Evolutionary conservation across 1,140 invertebrate species (phyloP).

Genomic region (Heliconius nattereri): DNA sequence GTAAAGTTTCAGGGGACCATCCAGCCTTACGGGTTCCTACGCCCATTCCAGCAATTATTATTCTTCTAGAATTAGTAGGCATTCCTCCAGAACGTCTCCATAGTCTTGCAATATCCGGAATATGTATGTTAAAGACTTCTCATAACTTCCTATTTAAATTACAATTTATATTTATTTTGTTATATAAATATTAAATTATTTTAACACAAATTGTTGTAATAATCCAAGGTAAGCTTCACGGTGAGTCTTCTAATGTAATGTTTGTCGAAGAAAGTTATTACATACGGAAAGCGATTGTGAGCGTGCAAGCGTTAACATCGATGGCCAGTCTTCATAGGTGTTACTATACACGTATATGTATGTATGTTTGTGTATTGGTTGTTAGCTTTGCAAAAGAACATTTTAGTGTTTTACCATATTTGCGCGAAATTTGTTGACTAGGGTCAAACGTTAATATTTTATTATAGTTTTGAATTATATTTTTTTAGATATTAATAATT

Average conservation of each 20-base stretch:
- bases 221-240: neutral
- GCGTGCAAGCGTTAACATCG: slow-evolving; percentile 14
- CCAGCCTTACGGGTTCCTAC: too few relatives aligned
- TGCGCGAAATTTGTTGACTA: neutral
- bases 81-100: too few relatives aligned
- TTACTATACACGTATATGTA: neutral
- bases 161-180: too few relatives aligned
- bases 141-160: too few relatives aligned
- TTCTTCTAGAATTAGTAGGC: too few relatives aligned
- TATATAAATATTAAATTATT: too few relatives aligned
- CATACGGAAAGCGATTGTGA: slow-evolving; percentile 15
- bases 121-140: too few relatives aligned
- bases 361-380: neutral
- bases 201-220: too few relatives aligned
- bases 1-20: too few relatives aligned
- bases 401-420: slow-evolving; percentile 13
- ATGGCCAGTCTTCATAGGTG: slow-evolving; percentile 1
- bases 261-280: slow-evolving; percentile 16
- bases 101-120: too few relatives aligned
- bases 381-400: neutral
- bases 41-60: too few relatives aligned
- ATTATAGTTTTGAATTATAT: neutral
- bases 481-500: too few relatives aligned
- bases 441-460: neutral
- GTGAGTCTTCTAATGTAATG: neutral